Evolutionary conservation across 2,113 vertebrate species (phyloP).

Genomic region (Podarcis raffonei): DNA sequence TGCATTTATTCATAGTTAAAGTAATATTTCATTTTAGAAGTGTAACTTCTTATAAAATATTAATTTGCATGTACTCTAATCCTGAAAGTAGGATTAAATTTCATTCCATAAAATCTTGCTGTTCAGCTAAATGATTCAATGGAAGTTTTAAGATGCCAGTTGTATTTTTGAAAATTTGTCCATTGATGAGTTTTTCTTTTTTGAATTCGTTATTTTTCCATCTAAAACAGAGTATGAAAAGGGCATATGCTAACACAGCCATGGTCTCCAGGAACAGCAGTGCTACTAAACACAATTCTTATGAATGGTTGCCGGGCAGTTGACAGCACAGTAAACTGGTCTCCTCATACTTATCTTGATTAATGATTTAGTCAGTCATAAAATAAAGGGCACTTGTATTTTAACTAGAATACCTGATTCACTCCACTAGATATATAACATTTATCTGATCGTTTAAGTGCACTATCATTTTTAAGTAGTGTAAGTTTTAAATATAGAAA

Average conservation of each 20-base stretch:
- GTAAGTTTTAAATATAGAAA: conserved; percentile 36
- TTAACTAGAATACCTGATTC: conserved; percentile 68
- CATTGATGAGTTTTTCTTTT: conserved; percentile 20
- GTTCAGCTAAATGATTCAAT: conserved; percentile 5
- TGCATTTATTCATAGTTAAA: neutral
- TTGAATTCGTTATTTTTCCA: conserved; percentile 40
- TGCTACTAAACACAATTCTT: conserved; percentile 54
- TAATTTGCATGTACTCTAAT: neutral
- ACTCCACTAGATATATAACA: conserved; percentile 71
- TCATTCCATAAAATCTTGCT: conserved; percentile 8
- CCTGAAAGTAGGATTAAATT: neutral
- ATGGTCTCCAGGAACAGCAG: conserved; percentile 35
- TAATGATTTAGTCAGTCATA: conserved; percentile 77
- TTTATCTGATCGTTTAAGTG: conserved; percentile 64
- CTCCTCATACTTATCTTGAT: conserved; percentile 75
- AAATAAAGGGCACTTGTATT: conserved; percentile 74
- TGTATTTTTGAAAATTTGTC: conserved; percentile 13
- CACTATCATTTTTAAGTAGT: conserved; percentile 62
- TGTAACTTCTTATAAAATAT: neutral
- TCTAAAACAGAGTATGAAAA: conserved; percentile 22
- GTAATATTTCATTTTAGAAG: neutral
- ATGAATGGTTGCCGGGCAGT: conserved; percentile 78
- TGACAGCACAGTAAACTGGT: conserved; percentile 68
- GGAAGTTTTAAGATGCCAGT: neutral
- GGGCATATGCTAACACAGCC: conserved; percentile 44